These are phyloP conservation scores for Chrysotoxum bicinctum DNA, from an alignment of 2,888 invertebrate species.

Conservation along the genomic window DNA sequence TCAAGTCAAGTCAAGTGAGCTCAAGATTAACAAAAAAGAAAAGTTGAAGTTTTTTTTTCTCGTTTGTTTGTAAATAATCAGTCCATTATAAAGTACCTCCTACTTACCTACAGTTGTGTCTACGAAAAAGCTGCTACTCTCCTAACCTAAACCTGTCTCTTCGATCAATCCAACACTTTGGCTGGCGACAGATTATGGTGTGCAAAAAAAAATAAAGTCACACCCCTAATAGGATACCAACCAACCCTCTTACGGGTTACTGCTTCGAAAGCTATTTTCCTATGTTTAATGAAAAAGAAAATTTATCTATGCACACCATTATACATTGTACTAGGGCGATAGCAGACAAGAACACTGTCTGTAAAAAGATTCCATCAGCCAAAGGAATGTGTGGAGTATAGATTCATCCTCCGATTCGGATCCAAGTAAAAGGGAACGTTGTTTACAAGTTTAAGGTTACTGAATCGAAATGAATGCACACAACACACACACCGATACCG, in stretches of 20 bases:
- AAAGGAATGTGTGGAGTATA: not conserved
- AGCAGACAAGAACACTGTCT: conserved; percentile 24
- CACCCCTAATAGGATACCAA: not conserved
- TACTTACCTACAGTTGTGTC: not conserved
- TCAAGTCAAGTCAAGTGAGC: not conserved
- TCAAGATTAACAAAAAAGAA: not conserved
- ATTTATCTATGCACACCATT: conserved; percentile 1
- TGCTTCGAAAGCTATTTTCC: not conserved
- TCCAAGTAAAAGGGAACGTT: conserved; percentile 32
- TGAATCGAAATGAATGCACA: conserved; percentile 35
- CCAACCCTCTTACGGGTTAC: conserved; percentile 4
- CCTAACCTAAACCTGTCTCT: not conserved
- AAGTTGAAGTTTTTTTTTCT: not conserved
- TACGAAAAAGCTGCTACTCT: not conserved
- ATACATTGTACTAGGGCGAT: too few relatives aligned
- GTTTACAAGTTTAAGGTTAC: conserved; percentile 37
- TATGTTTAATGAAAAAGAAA: conserved; percentile 27
- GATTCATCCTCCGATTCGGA: conserved; percentile 11
- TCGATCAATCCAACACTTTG: not conserved
- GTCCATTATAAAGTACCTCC: not conserved
- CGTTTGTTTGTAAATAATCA: conserved; percentile 12
- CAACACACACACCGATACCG: not conserved
- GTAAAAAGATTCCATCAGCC: conserved; percentile 16
- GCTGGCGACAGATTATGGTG: conserved; percentile 8
- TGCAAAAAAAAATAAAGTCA: not conserved